Conservation (phyloP, 2,888 invertebrate species). For the Metopia argyrocephala region DNA sequence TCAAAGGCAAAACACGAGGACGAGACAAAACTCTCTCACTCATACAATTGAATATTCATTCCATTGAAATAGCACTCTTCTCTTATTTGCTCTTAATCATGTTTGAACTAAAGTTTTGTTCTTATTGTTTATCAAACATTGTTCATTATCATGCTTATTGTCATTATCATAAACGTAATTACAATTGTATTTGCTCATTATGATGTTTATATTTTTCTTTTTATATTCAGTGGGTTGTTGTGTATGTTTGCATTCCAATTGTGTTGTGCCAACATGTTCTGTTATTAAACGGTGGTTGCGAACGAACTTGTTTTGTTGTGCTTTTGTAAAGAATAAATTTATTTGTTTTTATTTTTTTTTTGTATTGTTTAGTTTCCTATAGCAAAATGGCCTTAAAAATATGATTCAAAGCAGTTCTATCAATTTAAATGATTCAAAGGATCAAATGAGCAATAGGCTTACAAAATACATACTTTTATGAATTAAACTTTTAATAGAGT, state of each 20-base stretch:
- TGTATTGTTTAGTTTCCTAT: not conserved
- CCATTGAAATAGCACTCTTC: too few species aligned
- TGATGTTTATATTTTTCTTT: conserved; percentile 16
- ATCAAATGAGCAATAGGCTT: too few species aligned
- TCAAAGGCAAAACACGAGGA: not conserved
- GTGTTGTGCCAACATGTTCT: conserved; percentile 7
- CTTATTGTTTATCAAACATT: conserved; percentile 24
- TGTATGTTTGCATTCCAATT: not conserved
- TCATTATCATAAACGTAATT: conserved; percentile 15
- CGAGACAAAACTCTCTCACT: not conserved
- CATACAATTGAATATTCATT: too few species aligned
- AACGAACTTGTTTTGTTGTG: conserved; percentile 13
- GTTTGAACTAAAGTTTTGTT: too few species aligned
- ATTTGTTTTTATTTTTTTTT: not conserved
- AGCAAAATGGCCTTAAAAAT: too few species aligned
- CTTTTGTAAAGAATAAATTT: not conserved
- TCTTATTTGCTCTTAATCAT: too few species aligned
- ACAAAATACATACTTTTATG: too few species aligned
- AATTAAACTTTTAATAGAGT: too few species aligned
- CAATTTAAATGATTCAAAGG: too few species aligned
- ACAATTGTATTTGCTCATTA: conserved; percentile 25
- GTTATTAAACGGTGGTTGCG: not conserved
- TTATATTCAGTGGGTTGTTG: not conserved
- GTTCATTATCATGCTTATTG: not conserved
- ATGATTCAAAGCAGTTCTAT: too few species aligned